Evolutionary conservation across 2,888 invertebrate genomes (phyloP).

Genomic region (Lottia scabra): DNA sequence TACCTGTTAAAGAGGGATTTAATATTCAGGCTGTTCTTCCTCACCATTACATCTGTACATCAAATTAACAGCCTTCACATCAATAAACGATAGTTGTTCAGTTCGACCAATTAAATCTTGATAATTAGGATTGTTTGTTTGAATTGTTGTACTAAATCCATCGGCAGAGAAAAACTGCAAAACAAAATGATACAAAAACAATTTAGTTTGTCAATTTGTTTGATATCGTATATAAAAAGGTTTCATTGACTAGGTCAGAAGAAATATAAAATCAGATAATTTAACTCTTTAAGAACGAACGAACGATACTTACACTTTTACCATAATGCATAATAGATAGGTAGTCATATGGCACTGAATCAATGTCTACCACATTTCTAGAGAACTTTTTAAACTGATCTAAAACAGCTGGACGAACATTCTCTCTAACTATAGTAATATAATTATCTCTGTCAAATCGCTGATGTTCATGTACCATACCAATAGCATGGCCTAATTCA

Average conservation of each 20-base stretch:
- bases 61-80: constrained; percentile 10
- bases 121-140: constrained; percentile 8
- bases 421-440: constrained; percentile 7
- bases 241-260: too few relatives aligned
- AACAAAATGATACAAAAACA: too few relatives aligned
- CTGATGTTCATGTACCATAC: constrained; percentile 19
- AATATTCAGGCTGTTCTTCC: neutral
- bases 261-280: too few relatives aligned
- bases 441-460: constrained; percentile 8
- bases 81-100: constrained; percentile 10
- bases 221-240: too few relatives aligned
- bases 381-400: constrained; percentile 13
- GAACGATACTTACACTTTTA: constrained; percentile 15
- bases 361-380: constrained; percentile 1
- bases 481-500: constrained; percentile 18
- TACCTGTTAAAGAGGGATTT: neutral
- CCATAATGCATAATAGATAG: constrained; percentile 20
- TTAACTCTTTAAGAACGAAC: too few relatives aligned
- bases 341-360: constrained; percentile 13
- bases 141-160: constrained; percentile 13
- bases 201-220: too few relatives aligned
- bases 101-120: constrained; percentile 18
- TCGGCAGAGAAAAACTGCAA: constrained; percentile 17
- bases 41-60: constrained; percentile 19
- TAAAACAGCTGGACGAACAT: constrained; percentile 1